Base-by-base conservation (phyloP, 2,888 invertebrate genomes). In the Drosophila meridiana region DNA sequence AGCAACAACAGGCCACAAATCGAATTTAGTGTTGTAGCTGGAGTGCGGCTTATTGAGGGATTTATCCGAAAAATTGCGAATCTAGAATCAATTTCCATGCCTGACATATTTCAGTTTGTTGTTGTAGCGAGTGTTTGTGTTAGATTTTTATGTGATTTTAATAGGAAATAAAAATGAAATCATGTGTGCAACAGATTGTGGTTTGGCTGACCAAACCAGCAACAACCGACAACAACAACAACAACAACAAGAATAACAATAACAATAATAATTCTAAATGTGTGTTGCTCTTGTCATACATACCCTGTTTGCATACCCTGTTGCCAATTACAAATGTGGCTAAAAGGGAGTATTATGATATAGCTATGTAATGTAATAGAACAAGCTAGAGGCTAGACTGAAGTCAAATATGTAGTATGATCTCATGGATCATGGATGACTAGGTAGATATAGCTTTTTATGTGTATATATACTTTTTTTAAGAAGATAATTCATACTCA, bases 101-200 rank as follows among this genome's bases (percentile, higher is more conserved):
- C 60, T 57, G 66, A 71, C 70, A 75, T 67, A 69, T 69, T 74
- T 64, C 60, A 45, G 57, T 34, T 45, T 26, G 57, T 34, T 57
- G 43, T 66, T 42, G 42, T 53, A 38, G 61, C 34, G 47, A 45
- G 57, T 65, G 75, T 82, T 75, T 78, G 82, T 73, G 62, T 89
- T 89, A 78, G 87, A 87, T 83, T 88, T 87, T 90, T 90, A 87
- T 87, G 86, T 76, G 90, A 64, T 88, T 87, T 90, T 87, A 87
- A 87, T 87, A 62, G 83, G 90, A 83, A 90, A 87, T 87, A 87
- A 90, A 87, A 87, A 87, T 90, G 90, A 87, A 87, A 87, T 87
- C 88, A 87, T 90, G 88, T 87, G 90, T 90, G 87, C 87, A 87
- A 90, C 87, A 87, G 87, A 87, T 87, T 87, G 87, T 68, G 87